Percentiles rank a stretch among this genome's conserved stretches.
phyloP scores from a whole-genome alignment of 1,140 invertebrate species.

The Drosophila orosa region DNA sequence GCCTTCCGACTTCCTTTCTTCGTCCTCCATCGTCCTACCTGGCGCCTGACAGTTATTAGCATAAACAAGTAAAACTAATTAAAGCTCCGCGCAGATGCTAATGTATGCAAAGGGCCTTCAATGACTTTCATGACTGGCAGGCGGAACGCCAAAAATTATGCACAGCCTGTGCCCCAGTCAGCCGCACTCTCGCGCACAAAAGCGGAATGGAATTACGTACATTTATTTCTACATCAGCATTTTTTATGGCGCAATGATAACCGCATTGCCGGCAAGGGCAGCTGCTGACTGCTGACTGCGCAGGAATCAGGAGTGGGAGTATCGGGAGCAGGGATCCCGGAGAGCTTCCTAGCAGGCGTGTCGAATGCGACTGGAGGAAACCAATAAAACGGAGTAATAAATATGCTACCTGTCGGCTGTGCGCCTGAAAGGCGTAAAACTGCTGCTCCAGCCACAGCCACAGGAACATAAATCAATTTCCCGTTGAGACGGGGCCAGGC shows the following conservation, averaged over 20 bases:
- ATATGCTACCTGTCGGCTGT: constrained; percentile 66
- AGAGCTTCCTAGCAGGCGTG: constrained; percentile 45
- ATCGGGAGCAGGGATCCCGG: not conserved
- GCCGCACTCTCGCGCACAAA: constrained; percentile 33
- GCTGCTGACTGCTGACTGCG: constrained; percentile 44
- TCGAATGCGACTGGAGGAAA: constrained; percentile 11
- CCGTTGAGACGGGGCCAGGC: constrained; percentile 37
- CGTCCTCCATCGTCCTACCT: not conserved
- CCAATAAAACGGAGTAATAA: constrained; percentile 75
- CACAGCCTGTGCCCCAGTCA: constrained; percentile 37
- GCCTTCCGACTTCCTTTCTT: not conserved
- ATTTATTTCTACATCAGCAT: constrained; percentile 79
- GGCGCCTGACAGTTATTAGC: constrained; percentile 51
- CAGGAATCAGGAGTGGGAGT: constrained; percentile 2
- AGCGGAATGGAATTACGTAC: constrained; percentile 68
- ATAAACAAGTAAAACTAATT: constrained; percentile 81
- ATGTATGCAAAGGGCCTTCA: constrained; percentile 78
- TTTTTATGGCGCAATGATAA: constrained; percentile 67
- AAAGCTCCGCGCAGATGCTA: constrained; percentile 72
- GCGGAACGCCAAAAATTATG: constrained; percentile 48
- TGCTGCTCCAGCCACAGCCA: constrained; percentile 28
- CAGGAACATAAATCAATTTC: constrained; percentile 62
- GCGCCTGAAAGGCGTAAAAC: constrained; percentile 68
- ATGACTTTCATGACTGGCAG: constrained; percentile 44
- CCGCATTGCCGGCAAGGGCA: constrained; percentile 21